Base-by-base conservation (phyloP, 2,888 invertebrate genomes). In the Argyresthia albistria region DNA sequence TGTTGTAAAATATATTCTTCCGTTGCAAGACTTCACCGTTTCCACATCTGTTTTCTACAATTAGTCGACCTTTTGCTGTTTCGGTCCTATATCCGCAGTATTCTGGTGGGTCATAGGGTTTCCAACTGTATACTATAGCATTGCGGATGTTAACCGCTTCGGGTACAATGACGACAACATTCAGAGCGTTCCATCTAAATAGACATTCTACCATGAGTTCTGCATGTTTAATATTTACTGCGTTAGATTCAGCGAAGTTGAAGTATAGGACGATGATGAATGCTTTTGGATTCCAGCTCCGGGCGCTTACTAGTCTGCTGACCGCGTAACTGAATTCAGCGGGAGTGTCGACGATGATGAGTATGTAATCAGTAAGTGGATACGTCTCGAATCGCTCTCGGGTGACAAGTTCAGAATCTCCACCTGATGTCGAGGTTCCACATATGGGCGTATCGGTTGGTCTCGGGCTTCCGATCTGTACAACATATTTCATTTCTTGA, bases 261-360 rank as follows among this genome's bases (percentile, higher is more conserved):
- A 76, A 68, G 3, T 80, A 65, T 39, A 83, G 57, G 46, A 86
- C 63, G 16, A 83, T 62, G 25, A 83, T 76, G 52, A 73, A 70
- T 0, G 81, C 83, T 39, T 59, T 60, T 6, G 86, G 82, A 54
- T 83, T 82, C 86, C 86, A 86, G 55, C 64, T 74, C n/a, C 72
- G 63, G 1, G 75, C 66, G 35, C 69, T 60, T 3, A 76, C 62
- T 2, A 82, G 53, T 61, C 73, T 73, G 53, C 66, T 66, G 0
- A 69, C 63, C 9, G 77, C 54, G 12, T 60, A 58, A 8, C 65
- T 67, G 47, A 83, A 81, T 35, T 80, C 76, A 25, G 62, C 54
- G 46, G 67, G 72, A 39, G 58, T 62, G 11, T 79, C 74, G 4
- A 80, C 63, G 11, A 84, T 64, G 10, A 80, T 64, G 1, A 84